These are phyloP conservation scores for Entelurus aequoreus DNA, from an alignment of 2,113 vertebrate species.

Conservation along the genomic window DNA sequence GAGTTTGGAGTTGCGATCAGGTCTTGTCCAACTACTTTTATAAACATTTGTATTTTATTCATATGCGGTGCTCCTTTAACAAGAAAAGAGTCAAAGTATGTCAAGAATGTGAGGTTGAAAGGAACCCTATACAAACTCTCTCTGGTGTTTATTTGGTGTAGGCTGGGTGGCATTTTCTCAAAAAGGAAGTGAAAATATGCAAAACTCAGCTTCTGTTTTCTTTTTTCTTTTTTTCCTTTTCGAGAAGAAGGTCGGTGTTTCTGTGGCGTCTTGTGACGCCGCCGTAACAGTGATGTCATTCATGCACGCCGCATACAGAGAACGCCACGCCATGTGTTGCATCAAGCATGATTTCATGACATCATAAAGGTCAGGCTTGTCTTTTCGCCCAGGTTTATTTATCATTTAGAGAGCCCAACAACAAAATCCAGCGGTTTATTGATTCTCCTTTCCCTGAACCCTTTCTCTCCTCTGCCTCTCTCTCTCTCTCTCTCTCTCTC, in stretches of 20 bases:
- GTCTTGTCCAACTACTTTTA: neutral
- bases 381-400: slow-evolving; percentile 22
- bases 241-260: slow-evolving; percentile 42
- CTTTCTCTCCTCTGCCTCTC: slow-evolving; percentile 29
- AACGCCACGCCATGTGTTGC: slow-evolving; percentile 12
- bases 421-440: slow-evolving; percentile 54
- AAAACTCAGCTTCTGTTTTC: slow-evolving; percentile 64
- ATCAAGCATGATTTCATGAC: slow-evolving; percentile 38
- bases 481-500: slow-evolving; percentile 23
- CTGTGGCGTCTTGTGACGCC: slow-evolving; percentile 63
- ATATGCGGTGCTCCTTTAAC: neutral
- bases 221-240: slow-evolving; percentile 20
- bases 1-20: neutral
- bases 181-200: slow-evolving; percentile 78
- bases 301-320: slow-evolving; percentile 32
- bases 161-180: slow-evolving; percentile 61
- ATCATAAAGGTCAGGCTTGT: slow-evolving; percentile 21
- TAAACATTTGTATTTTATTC: neutral
- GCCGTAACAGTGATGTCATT: slow-evolving; percentile 50
- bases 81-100: slow-evolving; percentile 37
- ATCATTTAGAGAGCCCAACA: slow-evolving; percentile 48
- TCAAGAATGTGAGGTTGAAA: slow-evolving; percentile 52
- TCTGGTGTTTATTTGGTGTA: slow-evolving; percentile 65
- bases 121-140: slow-evolving; percentile 41
- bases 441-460: slow-evolving; percentile 64